Base-by-base conservation (phyloP, 2,888 invertebrate genomes). In the Enoplolaimus lenunculus region DNA sequence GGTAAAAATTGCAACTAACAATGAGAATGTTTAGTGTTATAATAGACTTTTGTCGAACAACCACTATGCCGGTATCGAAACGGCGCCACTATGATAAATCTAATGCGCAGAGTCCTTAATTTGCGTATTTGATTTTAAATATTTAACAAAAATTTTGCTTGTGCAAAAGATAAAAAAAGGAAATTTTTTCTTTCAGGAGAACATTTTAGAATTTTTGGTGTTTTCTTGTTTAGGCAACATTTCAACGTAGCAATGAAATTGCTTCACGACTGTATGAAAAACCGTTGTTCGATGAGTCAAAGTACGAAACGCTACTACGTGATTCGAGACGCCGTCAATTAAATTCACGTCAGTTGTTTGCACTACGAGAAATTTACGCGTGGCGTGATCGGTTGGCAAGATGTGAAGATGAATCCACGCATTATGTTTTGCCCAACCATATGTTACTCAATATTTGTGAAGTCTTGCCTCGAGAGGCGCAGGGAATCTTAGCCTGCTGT, bases 371-470 rank as follows among this genome's bases (percentile, higher is more conserved):
- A 76, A 81, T 97, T 21, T 93, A 87, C 81, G 84, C 85, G 68
- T 98, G 97, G 97, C 85, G 98, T 65, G 94, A 98, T 81, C 78
- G 83, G 26, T 84, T 88, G 2, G 93, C 94, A 0, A 84, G 97
- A 34, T 82, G 85, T 70, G 88, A 93, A 78, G 98, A 98, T 82
- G 97, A 98, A 81, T 93, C 94, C 80, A 85, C 86, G 74, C 89
- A 89, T 45, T 97, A 91, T 82, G 89, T 98, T 66, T 83, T 98
- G 71, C 95, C 97, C 0, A 93, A 93, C 82, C 93, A 95, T 81
- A 93, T 94, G 93, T 81, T 98, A 82, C 80, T 95, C 70, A 88
- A 91, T 79, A 89, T 97, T 72, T 87, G 91, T 0, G 92, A 94
- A 81, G 85, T 86, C 29, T 81, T 95, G 72, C 95, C 79, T 2